Evolutionary conservation across 1,140 invertebrate genomes (phyloP), one percentile per base, ranked within the genome.

Genomic region (Calephelis nemesis): DNA sequence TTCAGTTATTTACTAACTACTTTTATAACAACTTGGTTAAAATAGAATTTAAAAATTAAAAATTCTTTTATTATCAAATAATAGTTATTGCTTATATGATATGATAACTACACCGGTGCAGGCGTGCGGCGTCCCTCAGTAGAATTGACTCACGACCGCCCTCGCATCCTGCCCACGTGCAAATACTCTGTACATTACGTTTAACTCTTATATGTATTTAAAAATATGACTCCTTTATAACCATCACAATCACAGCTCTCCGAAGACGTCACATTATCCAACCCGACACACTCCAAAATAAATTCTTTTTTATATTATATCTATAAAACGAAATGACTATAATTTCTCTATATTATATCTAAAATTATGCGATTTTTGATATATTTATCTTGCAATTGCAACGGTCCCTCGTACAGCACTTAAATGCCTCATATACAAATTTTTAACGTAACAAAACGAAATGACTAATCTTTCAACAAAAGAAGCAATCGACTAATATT

Each of bases 341-440:
- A 85, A 83, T 89, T 89, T 85, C 70, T 88, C 85, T 91, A 91
- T 83, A 78, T 90, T 91, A 90, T 82, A 81, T 81, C 83, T 91
- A 91, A 87, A 88, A 91, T 91, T 91, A 91, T 91, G 89, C 89
- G 87, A 90, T 91, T 88, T 54, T 88, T 85, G 82, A 91, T 91
- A 91, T 88, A 88, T 88, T 88, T 83, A 90, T 83, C 87, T 88
- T 90, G 89, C 87, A 82, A 90, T 91, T 91, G 89, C 89, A 91
- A 90, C 87, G 87, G 89, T 91, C 89, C 89, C 89, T 90, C 87
- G 80, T 87, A 82, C 86, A 88, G 88, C 88, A 91, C 85, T 82
- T 83, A 82, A 91, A 89, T 91, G 86, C 88, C 75, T 91, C 85
- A 85, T 88, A 84, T 86, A 88, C 79, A 89, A 82, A 82, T 83